Base-by-base conservation (phyloP, 2,113 vertebrate species). In the Menura novaehollandiae region DNA sequence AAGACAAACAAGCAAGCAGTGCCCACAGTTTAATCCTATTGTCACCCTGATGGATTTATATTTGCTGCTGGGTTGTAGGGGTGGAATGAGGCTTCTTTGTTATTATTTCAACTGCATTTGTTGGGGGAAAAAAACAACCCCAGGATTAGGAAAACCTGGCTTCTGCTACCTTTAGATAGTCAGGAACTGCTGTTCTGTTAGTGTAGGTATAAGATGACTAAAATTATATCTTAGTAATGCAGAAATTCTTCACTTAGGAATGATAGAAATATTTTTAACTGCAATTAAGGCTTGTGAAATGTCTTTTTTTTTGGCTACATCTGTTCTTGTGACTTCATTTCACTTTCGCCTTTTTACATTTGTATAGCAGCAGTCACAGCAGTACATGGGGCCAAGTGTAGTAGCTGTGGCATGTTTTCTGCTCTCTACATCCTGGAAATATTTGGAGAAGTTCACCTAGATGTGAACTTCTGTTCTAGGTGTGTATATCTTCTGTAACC, bases 41-140 rank as follows among this genome's bases (percentile, higher is more conserved):
- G 91, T 96, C 59, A 94, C 78, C 63, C 88, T 85, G 93, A 96
- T 89, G 85, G 81, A 96, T 96, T 96, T 94, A 69, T 85, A 94
- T 94, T 94, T 96, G 63, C 85, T 95, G 71, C 88, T 85, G 53
- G 52, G n/a, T 66, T 92, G 74, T 80, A 88, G 63, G 64, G 74
- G 43, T 93, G 63, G 67, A 96, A 94, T 94, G 24, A 88, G 37
- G n/a, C 51, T 72, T 46, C 59, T 85, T 95, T 66, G 33, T 93
- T 97, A 95, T 92, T 95, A 91, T 88, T 96, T 93, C 62, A 83
- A 13, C 43, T 66, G 27, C 43, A 88, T 88, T 89, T 89, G 44
- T 32, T 72, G 41, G 44, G 74, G 52, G 30, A 18, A 78, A 85
- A 84, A 88, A 94, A 24, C 43, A 83, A 85, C 53, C 28, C 53